A percentile compares a stretch with the other conserved stretches of the same genome.
Conservation (phyloP, 2,888 invertebrate genomes). For the Gandaritis pyraliata region DNA sequence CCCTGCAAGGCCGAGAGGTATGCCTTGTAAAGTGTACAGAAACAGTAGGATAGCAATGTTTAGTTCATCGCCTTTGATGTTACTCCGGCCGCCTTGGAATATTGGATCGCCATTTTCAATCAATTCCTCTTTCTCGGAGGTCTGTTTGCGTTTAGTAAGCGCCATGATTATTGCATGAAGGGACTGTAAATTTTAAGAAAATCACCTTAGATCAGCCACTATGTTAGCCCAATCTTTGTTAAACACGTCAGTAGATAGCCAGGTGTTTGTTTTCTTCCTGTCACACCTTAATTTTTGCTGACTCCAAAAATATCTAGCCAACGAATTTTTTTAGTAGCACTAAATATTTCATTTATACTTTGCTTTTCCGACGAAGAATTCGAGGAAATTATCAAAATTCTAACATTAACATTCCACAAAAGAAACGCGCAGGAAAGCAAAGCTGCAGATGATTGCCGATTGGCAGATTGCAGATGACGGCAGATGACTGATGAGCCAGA, state of each 20-base stretch:
- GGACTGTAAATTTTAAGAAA: constrained; percentile 57
- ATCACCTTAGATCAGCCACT: constrained; percentile 25
- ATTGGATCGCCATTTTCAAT: constrained; percentile 72
- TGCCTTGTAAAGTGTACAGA: constrained; percentile 97
- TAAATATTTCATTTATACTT: too few relatives aligned
- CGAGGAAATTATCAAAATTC: too few relatives aligned
- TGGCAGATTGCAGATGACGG: too few relatives aligned
- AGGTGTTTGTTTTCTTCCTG: constrained; percentile 30
- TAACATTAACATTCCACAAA: too few relatives aligned
- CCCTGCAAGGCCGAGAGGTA: constrained; percentile 96
- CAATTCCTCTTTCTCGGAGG: constrained; percentile 68
- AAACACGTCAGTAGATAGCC: constrained; percentile 69
- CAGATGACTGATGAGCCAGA: too few relatives aligned
- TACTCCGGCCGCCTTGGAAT: constrained; percentile 61
- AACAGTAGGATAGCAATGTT: constrained; percentile 95
- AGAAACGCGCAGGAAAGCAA: too few relatives aligned
- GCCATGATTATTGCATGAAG: constrained; percentile 69
- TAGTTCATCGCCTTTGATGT: constrained; percentile 89
- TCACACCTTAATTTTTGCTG: constrained; percentile 72
- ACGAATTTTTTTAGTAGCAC: too few relatives aligned
- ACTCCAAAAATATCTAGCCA: constrained; percentile 27
- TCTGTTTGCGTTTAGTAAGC: constrained; percentile 72
- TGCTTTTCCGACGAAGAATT: too few relatives aligned
- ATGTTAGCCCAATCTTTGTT: constrained; percentile 50
- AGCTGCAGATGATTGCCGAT: too few relatives aligned